Percentiles rank a stretch among this genome's conserved stretches.
phyloP scores from a whole-genome alignment of 2,113 vertebrate species.

The Paramisgurnus dabryanus region DNA sequence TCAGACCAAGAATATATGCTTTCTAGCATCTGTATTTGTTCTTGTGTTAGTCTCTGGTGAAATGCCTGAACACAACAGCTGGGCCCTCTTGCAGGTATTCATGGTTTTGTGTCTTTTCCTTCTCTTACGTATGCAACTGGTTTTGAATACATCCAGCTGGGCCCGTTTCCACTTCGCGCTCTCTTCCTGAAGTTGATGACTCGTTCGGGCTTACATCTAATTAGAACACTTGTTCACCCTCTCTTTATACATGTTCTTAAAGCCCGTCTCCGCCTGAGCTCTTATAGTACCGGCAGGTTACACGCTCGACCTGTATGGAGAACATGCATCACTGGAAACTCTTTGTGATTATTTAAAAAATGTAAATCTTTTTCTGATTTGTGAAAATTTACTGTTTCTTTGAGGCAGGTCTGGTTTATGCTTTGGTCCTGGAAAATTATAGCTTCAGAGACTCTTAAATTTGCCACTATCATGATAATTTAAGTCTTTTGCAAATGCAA shows the following conservation, averaged over 20 bases:
- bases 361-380: neutral
- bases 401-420: too few species aligned
- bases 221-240: slow-evolving; percentile 3
- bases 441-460: too few species aligned
- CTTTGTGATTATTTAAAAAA: neutral
- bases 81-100: neutral
- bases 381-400: too few species aligned
- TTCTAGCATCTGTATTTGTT: neutral
- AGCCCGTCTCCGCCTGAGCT: neutral
- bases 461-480: too few species aligned
- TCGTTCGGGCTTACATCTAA: neutral
- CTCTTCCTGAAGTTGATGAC: slow-evolving; percentile 7
- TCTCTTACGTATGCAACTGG: neutral
- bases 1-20: neutral
- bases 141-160: slow-evolving; percentile 22
- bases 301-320: neutral
- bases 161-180: slow-evolving; percentile 9
- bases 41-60: neutral
- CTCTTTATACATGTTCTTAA: slow-evolving; percentile 11
- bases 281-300: neutral
- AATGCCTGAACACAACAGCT: slow-evolving; percentile 19
- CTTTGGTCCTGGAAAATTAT: too few species aligned
- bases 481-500: too few species aligned
- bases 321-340: neutral
- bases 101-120: neutral